Base-by-base conservation (phyloP, 2,888 invertebrate species). In the Chalcosyrphus nemorum region DNA sequence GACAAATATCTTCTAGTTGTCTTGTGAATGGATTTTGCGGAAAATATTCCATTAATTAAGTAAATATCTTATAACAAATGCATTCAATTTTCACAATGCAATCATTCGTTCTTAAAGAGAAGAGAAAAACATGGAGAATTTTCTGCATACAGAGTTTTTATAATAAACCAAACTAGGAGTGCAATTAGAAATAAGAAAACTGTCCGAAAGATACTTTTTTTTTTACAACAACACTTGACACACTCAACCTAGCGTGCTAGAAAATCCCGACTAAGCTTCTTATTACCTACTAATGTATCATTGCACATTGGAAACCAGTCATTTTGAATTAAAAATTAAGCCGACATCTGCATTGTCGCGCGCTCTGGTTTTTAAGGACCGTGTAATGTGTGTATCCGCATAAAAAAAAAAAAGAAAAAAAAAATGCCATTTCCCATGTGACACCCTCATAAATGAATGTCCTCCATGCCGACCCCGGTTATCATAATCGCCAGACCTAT, bases 291-390 rank as follows among this genome's bases (percentile, higher is more conserved):
- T 32, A 57, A 56, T 61, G 45, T 56, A 47, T 24, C 56, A 54
- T 13, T 77, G 77, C 71, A 77, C 71, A 76, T 50, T 35, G 21
- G 50, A 71, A 66, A 41, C 32, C 72, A 72, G 63, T 80, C 80
- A 43, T 21, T 59, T 35, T 65, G 72, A 72, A 80, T 80, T 80
- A 80, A 65, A 65, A 41, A 57, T 19, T 63, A 63, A 72, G 63
- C 56, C 50, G 63, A 72, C 63, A 56, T 59, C 21, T 52, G 50
- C 47, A 70, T 63, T 65, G 35, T 74, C 27, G 45, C 3, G 5
- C 2, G 3, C 3, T 13, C 9, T 9, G 21, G 9, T 11, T 13
- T 5, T 13, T 38, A 13, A 13, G 38, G 13, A 38, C 13, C 13
- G 13, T 35, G 21, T 11, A 9, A n/a, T 15, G 41, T 17, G 15